These are phyloP conservation scores for Tangara arthus DNA, from an alignment of 2,797 vertebrate genomes.

Conservation along the genomic window DNA sequence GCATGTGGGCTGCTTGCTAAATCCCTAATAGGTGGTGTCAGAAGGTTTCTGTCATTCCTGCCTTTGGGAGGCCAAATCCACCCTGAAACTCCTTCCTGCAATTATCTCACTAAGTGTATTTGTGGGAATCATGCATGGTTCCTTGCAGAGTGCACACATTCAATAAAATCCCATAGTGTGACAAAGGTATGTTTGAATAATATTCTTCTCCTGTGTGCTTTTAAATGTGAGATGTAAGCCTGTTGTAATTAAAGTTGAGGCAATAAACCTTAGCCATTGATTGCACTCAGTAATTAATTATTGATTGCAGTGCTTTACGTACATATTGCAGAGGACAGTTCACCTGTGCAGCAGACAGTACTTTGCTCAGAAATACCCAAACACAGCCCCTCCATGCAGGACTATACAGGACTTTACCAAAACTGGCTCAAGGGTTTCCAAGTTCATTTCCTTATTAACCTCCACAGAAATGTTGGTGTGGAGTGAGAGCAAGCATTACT, in stretches of 20 bases:
- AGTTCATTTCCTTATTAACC: not conserved
- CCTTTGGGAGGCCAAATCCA: not conserved
- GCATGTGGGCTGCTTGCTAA: not conserved
- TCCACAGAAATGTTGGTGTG: not conserved
- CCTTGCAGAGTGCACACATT: not conserved
- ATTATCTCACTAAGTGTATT: not conserved
- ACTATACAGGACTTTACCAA: not conserved
- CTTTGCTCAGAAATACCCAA: not conserved
- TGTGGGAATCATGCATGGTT: not conserved
- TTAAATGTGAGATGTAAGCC: not conserved
- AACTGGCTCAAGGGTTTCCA: not conserved
- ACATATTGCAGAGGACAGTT: conserved; percentile 22
- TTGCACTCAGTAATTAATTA: conserved; percentile 55
- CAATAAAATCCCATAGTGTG: not conserved
- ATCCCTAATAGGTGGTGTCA: not conserved
- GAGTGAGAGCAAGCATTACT: not conserved
- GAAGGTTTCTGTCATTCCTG: not conserved
- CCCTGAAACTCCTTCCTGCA: not conserved
- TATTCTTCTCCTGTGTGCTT: not conserved
- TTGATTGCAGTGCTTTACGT: conserved; percentile 49
- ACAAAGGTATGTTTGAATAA: not conserved
- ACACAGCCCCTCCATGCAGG: not conserved
- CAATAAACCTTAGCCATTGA: conserved; percentile 37
- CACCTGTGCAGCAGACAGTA: not conserved
- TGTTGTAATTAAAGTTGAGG: conserved; percentile 52